Base-by-base conservation (phyloP, 2,113 vertebrate genomes). In the Siphamia tubifer region DNA sequence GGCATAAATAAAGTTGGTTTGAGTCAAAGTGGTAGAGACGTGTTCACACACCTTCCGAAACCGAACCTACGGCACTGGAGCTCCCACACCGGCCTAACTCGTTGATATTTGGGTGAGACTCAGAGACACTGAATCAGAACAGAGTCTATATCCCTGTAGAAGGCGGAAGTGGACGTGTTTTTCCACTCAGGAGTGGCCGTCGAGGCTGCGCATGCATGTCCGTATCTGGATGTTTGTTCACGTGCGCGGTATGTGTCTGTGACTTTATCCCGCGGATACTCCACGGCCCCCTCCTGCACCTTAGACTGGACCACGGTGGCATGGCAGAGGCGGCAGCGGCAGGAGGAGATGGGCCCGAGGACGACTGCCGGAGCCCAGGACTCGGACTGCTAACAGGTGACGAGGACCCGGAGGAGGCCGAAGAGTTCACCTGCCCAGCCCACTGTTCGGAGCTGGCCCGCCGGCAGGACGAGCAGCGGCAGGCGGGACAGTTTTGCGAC, bases 381-480 rank as follows among this genome's bases (percentile, higher is more conserved):
- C 54, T 62, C 15, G 81, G 34, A 34, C 52, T 73, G 62, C 62
- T 74, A 8, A 83, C 82, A 38, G 92, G 88, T 75, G 89, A 89
- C 43, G 73, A 78, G 0, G 89, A 88, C n/a, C 74, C 75, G n/a
- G 92, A 93, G 0, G 95, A 96, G 79, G 92, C 93, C 61, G 96
- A 96, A 81, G 92, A 93, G 71, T 96, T 95, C 76, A 90, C 90
- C 65, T 95, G 94, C 49, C 86, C 87, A 56, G 85, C 93, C n/a
- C 93, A 96, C 82, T 96, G 95, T 87, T 87, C 93, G 2, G 94
- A 95, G 85, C 88, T 97, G 72, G 94, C 94, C 3, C 93, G 95
- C 86, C 87, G 95, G 74, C 96, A 97, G 90, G 96, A 96, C 78
- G 94, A 96, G 83, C 96, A 97, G 82, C 91, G 96, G 60, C 94